Percentiles rank a stretch among this genome's conserved stretches.
Conservation (phyloP, 2,888 invertebrate species). For the Diabrotica balteata region DNA sequence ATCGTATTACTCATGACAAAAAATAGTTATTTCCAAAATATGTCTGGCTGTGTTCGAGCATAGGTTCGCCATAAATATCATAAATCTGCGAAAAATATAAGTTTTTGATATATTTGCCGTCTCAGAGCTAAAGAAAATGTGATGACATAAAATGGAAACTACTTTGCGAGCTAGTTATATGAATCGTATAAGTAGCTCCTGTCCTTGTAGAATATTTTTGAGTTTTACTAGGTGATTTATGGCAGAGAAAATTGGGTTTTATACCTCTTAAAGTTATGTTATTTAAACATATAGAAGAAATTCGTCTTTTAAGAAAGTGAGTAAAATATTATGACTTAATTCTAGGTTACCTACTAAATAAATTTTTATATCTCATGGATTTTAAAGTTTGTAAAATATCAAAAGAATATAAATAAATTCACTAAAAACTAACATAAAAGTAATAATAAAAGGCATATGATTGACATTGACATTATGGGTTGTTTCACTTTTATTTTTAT, state of each 20-base stretch:
- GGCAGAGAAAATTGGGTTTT: conserved; percentile 26
- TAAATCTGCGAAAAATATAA: conserved; percentile 25
- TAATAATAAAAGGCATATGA: no score
- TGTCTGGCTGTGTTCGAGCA: conserved; percentile 18
- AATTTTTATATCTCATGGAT: no score
- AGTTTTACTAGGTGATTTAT: conserved; percentile 29
- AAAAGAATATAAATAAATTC: no score
- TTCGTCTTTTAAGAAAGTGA: no score
- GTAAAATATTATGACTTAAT: no score
- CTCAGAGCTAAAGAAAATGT: conserved; percentile 17
- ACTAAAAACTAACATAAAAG: no score
- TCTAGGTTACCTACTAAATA: no score
- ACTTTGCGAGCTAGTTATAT: conserved; percentile 23
- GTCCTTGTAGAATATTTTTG: conserved; percentile 15
- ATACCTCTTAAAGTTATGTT: conserved; percentile 20
- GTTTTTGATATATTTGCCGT: conserved; percentile 25
- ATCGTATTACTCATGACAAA: not conserved
- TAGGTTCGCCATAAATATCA: conserved; percentile 29
- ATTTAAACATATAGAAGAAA: no score
- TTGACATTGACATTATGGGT: no score
- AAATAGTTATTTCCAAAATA: conserved; percentile 4
- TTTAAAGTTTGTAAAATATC: no score
- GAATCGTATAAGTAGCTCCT: conserved; percentile 25
- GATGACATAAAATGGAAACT: conserved; percentile 22
- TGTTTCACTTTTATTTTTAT: no score